Evolutionary conservation across 1,140 invertebrate genomes (phyloP).

Genomic region (Bombus huntii): DNA sequence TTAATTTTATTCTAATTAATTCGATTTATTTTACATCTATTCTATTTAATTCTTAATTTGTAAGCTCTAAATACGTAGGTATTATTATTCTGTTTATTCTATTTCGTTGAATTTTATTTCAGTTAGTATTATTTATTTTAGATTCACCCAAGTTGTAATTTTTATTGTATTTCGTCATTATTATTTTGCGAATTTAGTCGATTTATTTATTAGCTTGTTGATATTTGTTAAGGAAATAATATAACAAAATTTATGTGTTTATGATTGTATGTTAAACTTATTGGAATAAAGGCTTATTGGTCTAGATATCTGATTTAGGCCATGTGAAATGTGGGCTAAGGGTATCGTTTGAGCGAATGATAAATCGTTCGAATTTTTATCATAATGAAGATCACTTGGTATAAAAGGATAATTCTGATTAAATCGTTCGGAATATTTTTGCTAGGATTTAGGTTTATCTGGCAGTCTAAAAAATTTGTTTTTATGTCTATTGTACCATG

Average conservation of each 20-base stretch:
- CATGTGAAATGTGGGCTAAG: neutral
- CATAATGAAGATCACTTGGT: neutral
- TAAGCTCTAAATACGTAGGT: too few relatives aligned
- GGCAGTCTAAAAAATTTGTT: neutral
- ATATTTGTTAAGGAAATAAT: too few relatives aligned
- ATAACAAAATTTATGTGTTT: too few relatives aligned
- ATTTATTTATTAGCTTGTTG: too few relatives aligned
- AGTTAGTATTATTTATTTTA: too few relatives aligned
- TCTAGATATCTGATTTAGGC: neutral
- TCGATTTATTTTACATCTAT: neutral
- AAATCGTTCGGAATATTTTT: neutral
- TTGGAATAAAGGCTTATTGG: neutral
- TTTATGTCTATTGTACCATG: neutral
- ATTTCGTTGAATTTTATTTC: neutral
- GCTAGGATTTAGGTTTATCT: neutral
- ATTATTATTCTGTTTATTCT: neutral
- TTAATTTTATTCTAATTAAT: neutral
- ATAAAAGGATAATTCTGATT: neutral
- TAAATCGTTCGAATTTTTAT: slow-evolving; percentile 13
- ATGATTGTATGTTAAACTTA: neutral
- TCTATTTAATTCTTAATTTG: neutral
- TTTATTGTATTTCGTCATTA: too few relatives aligned
- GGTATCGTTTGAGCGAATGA: neutral
- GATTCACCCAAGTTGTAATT: too few relatives aligned
- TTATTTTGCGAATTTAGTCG: too few relatives aligned